Percentiles rank a stretch among this genome's conserved stretches.
phyloP scores from a whole-genome alignment of 2,113 vertebrate genomes.

The Corythaeola cristata region DNA sequence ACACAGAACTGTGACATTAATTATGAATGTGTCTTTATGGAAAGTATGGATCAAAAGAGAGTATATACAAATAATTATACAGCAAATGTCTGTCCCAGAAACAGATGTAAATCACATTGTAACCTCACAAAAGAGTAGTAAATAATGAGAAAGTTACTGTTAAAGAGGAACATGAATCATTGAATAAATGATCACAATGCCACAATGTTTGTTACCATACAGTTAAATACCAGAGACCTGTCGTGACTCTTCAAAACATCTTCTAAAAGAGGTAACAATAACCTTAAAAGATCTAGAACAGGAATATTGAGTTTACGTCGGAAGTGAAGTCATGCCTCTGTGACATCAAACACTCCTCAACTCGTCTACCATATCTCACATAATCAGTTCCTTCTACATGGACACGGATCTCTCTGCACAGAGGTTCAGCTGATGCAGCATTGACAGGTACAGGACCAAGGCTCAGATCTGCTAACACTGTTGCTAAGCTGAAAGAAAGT shows the following conservation, averaged over 20 bases:
- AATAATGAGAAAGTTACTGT: neutral
- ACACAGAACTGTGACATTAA: constrained; percentile 22
- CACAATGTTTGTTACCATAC: neutral
- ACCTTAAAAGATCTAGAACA: neutral
- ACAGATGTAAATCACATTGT: neutral
- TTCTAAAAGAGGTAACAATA: neutral
- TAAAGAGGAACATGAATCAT: neutral
- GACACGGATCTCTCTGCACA: no score
- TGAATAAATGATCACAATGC: neutral
- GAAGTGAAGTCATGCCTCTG: neutral
- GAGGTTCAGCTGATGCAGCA: neutral
- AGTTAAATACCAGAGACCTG: neutral
- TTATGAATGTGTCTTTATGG: constrained; percentile 22
- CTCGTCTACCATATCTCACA: neutral
- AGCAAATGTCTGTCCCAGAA: constrained; percentile 5
- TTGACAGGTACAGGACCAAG: neutral
- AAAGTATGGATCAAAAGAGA: constrained; percentile 28
- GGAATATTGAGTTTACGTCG: neutral
- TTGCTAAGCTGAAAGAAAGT: neutral
- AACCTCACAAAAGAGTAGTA: neutral
- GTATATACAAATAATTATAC: constrained; percentile 22
- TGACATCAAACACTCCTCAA: neutral
- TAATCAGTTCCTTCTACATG: neutral
- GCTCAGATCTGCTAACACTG: neutral
- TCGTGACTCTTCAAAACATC: neutral